These are phyloP conservation scores for Syngnathus typhle DNA, from an alignment of 2,113 vertebrate genomes.

Conservation along the genomic window DNA sequence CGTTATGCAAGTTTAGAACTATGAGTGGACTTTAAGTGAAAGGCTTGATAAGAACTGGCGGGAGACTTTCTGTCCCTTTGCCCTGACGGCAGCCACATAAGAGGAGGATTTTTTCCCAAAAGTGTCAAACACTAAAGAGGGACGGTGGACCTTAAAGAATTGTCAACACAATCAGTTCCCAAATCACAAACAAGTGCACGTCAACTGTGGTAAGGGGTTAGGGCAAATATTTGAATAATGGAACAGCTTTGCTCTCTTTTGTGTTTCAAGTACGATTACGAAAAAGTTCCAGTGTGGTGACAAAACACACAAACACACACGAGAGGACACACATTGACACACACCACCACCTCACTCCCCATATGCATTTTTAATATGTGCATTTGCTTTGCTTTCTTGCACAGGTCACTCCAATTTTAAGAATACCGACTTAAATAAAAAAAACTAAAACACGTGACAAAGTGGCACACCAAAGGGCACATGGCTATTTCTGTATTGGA, in stretches of 20 bases:
- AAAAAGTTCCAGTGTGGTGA: conserved; percentile 3
- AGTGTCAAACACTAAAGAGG: neutral
- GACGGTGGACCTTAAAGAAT: neutral
- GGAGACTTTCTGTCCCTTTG: neutral
- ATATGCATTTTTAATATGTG: conserved; percentile 3
- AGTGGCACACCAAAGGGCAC: neutral
- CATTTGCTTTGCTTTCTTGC: neutral
- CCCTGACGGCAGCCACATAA: neutral
- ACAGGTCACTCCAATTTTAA: neutral
- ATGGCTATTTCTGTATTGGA: neutral
- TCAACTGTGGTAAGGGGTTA: neutral
- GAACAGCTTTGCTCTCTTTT: conserved; percentile 3
- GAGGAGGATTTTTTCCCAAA: neutral
- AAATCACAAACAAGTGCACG: conserved; percentile 2
- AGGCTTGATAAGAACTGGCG: neutral
- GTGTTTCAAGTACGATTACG: conserved; percentile 2
- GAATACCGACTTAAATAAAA: neutral
- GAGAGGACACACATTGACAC: neutral
- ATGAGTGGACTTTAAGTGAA: neutral
- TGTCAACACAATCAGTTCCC: neutral
- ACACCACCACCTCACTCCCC: neutral
- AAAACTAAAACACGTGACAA: neutral
- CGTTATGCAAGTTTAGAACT: neutral
- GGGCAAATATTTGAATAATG: conserved; percentile 1
- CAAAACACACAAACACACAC: neutral